phyloP scores from a whole-genome alignment of 2,888 invertebrate species.

The Phasia obesa region DNA sequence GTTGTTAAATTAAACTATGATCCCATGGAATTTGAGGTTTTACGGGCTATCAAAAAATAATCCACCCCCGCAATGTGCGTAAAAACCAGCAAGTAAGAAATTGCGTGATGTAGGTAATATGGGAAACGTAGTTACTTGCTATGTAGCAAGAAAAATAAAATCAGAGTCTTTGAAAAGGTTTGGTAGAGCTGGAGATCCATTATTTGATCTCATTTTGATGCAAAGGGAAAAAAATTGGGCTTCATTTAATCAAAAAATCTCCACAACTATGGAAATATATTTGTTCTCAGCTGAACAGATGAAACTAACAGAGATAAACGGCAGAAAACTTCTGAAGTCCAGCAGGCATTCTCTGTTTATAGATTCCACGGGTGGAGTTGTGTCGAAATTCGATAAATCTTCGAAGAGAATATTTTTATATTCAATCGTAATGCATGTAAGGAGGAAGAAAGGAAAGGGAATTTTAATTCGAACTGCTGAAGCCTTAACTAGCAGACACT shows the following conservation, averaged over 20 bases:
- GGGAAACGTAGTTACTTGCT: too few relatives aligned
- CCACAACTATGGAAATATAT: background rate
- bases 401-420: background rate
- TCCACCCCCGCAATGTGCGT: background rate
- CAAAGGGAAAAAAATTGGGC: background rate
- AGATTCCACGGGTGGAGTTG: constrained; percentile 21
- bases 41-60: too few relatives aligned
- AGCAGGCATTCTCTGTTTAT: background rate
- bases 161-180: too few relatives aligned
- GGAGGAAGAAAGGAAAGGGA: background rate
- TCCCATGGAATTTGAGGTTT: background rate
- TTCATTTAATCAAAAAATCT: too few relatives aligned
- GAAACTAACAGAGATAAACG: background rate
- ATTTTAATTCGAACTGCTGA: constrained; percentile 1
- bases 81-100: background rate
- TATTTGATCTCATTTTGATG: background rate
- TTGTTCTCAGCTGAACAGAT: background rate
- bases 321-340: background rate
- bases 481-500: background rate
- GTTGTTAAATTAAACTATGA: too few relatives aligned
- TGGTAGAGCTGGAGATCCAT: background rate
- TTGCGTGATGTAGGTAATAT: background rate
- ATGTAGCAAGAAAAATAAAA: too few relatives aligned
- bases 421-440: background rate
- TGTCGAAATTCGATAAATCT: background rate